A percentile compares a stretch with the other conserved stretches of the same genome.
Evolutionary conservation across 2,113 vertebrate species (phyloP).

Genomic region (Narcine bancroftii): DNA sequence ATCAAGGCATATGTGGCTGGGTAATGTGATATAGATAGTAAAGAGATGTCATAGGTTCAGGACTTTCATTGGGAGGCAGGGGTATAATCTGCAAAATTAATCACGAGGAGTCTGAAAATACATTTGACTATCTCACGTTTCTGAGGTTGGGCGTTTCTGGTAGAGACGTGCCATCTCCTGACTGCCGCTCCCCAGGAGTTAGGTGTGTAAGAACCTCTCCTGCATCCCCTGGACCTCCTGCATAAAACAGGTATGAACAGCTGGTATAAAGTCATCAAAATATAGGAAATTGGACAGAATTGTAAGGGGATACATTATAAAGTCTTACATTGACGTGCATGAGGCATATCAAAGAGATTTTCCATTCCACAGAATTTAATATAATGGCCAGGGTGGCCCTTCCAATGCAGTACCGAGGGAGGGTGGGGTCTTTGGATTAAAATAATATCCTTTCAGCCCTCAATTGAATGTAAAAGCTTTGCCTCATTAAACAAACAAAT

Average conservation of each 20-base stretch:
- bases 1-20: not conserved
- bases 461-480: not conserved
- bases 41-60: not conserved
- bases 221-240: constrained; percentile 67
- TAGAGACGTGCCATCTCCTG: constrained; percentile 91
- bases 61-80: not conserved
- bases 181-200: constrained; percentile 86
- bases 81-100: not conserved
- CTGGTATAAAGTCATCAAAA: not conserved
- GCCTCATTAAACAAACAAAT: not conserved
- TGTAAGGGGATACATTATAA: not conserved
- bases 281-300: not conserved
- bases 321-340: not conserved
- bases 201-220: constrained; percentile 67
- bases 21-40: not conserved
- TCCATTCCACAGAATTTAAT: not conserved
- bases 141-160: constrained; percentile 91
- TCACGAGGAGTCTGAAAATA: not conserved
- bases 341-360: not conserved
- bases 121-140: constrained; percentile 65
- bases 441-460: not conserved
- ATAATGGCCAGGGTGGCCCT: not conserved
- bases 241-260: constrained; percentile 50
- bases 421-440: not conserved
- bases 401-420: not conserved